Evolutionary conservation across 2,797 vertebrate species (phyloP).

Genomic region (Nannoperca australis): DNA sequence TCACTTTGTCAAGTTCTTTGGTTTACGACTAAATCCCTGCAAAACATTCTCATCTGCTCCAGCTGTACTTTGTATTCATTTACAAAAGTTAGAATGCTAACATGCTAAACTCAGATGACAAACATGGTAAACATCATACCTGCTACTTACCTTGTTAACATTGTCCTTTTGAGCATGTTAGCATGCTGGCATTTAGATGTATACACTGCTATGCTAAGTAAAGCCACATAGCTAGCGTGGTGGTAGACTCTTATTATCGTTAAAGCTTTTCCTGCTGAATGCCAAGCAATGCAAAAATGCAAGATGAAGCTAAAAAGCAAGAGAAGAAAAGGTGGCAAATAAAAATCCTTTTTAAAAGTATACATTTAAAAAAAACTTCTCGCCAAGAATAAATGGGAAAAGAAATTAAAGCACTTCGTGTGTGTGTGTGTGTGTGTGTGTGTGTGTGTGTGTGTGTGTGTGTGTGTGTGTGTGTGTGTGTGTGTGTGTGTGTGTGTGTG

Average conservation of each 20-base stretch:
- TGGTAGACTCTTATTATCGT: not conserved
- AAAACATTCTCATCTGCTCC: not conserved
- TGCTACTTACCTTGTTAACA: not conserved
- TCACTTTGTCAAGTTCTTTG: not conserved
- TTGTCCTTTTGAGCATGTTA: not conserved
- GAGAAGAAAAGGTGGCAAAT: not conserved
- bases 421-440: not conserved
- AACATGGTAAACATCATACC: not conserved
- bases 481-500: too few relatives aligned
- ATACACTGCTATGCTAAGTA: conserved; percentile 5
- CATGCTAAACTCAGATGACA: not conserved
- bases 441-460: too few relatives aligned
- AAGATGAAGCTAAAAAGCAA: conserved; percentile 7
- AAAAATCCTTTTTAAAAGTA: not conserved
- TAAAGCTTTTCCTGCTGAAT: not conserved
- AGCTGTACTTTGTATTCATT: not conserved
- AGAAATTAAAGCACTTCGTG: conserved; percentile 26
- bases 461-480: too few relatives aligned
- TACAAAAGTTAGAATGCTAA: conserved; percentile 1
- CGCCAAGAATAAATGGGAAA: not conserved
- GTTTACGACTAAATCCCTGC: not conserved
- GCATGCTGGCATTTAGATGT: conserved; percentile 10
- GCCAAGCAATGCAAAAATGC: not conserved
- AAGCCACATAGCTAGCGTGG: not conserved
- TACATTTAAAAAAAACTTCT: not conserved